Conservation (phyloP, 2,888 invertebrate species). For the Linyphia triangularis region DNA sequence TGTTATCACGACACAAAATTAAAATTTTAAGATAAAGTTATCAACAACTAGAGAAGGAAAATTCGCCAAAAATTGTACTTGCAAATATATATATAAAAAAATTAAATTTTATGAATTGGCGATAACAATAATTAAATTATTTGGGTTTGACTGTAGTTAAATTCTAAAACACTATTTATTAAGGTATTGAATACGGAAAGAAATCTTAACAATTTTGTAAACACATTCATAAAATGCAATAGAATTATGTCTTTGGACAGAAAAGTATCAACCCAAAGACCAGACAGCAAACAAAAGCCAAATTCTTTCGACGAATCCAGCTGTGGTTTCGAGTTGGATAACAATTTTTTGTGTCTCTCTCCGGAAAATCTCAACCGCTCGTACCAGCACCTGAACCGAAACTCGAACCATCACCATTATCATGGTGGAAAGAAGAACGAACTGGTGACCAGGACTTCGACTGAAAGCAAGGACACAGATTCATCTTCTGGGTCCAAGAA, state of each 20-base stretch:
- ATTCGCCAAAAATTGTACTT: too few relatives aligned
- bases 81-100: too few relatives aligned
- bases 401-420: slow-evolving; percentile 48
- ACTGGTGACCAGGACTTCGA: slow-evolving; percentile 53
- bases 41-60: too few relatives aligned
- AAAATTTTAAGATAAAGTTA: too few relatives aligned
- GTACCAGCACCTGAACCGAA: slow-evolving; percentile 40
- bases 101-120: too few relatives aligned
- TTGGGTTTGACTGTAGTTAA: too few relatives aligned
- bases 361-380: slow-evolving; percentile 62
- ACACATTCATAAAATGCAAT: too few relatives aligned
- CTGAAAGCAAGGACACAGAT: slow-evolving; percentile 67
- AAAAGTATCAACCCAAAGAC: slow-evolving; percentile 1
- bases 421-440: slow-evolving; percentile 36
- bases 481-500: slow-evolving; percentile 64
- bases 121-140: too few relatives aligned
- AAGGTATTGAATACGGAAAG: too few relatives aligned
- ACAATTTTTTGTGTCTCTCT: slow-evolving; percentile 55
- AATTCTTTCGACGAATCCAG: slow-evolving; percentile 32
- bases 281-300: neutral
- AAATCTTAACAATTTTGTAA: too few relatives aligned
- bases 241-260: slow-evolving; percentile 54
- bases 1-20: too few relatives aligned
- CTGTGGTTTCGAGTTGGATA: neutral
- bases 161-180: too few relatives aligned